phyloP scores from a whole-genome alignment of 2,888 invertebrate species.

The Periphyllus acericola region DNA sequence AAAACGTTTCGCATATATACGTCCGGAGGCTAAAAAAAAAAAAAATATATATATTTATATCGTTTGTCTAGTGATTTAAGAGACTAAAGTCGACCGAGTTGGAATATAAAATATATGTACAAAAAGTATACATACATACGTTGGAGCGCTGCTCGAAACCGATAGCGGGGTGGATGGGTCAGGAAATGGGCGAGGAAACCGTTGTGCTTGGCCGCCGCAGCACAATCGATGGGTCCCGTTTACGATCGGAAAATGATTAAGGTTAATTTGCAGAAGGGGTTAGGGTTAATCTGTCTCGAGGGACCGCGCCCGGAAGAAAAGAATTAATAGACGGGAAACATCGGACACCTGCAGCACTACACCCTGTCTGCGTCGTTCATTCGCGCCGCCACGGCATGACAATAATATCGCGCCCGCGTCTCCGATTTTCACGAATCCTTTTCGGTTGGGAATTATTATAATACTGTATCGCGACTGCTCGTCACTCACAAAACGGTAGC shows the following conservation, averaged over 20 bases:
- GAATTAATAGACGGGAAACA: background rate
- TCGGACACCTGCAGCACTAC: background rate
- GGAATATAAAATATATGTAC: background rate
- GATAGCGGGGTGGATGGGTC: too few species aligned
- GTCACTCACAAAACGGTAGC: too few species aligned
- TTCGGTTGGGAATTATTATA: too few species aligned
- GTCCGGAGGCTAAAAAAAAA: background rate
- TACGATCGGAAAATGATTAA: slow-evolving; percentile 1
- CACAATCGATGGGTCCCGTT: background rate
- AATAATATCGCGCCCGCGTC: too few species aligned
- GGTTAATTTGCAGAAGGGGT: slow-evolving; percentile 4
- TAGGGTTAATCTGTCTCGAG: background rate
- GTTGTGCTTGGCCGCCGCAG: background rate
- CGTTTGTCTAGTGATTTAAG: slow-evolving; percentile 35
- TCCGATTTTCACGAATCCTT: too few species aligned
- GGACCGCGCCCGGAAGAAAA: background rate
- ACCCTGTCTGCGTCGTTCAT: background rate
- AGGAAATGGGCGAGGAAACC: background rate
- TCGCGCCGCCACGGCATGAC: background rate
- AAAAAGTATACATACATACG: background rate
- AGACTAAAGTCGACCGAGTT: slow-evolving; percentile 4
- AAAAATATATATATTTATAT: background rate
- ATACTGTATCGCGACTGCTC: too few species aligned
- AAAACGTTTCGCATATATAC: slow-evolving; percentile 7
- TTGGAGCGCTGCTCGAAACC: background rate